These are phyloP conservation scores for Ctenochaetus hawaiiensis DNA, from an alignment of 2,797 vertebrate species.

Conservation along the genomic window DNA sequence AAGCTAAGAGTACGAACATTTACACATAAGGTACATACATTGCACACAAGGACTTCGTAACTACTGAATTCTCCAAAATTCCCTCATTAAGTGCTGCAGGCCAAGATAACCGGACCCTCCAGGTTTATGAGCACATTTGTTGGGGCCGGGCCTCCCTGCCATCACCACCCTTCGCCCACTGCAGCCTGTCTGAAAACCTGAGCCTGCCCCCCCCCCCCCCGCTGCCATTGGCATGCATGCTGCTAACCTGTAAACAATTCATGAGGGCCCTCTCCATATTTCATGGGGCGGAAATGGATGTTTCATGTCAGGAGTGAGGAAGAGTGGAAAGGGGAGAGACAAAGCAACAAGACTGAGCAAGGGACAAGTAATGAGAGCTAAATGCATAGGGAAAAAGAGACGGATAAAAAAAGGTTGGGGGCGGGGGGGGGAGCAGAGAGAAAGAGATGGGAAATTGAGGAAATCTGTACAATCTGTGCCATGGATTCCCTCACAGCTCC, in stretches of 20 bases:
- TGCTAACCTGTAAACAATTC: slow-evolving; percentile 84
- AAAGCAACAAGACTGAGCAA: slow-evolving; percentile 55
- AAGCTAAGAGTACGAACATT: background rate
- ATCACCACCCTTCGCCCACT: slow-evolving; percentile 17
- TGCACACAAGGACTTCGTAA: background rate
- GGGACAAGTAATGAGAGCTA: slow-evolving; percentile 33
- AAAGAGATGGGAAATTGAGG: slow-evolving; percentile 20
- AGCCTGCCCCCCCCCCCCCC: slow-evolving; percentile 44
- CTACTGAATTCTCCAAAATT: background rate
- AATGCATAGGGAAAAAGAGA: slow-evolving; percentile 16
- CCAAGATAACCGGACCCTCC: slow-evolving; percentile 6
- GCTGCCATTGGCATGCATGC: slow-evolving; percentile 63
- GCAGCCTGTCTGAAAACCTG: slow-evolving; percentile 48
- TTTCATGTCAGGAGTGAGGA: slow-evolving; percentile 76
- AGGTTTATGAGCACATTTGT: slow-evolving; percentile 25
- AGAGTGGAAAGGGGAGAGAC: slow-evolving; percentile 49
- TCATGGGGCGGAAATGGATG: slow-evolving; percentile 83
- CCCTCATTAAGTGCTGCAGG: background rate
- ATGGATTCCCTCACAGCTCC: slow-evolving; percentile 59
- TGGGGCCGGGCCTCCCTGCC: slow-evolving; percentile 4
- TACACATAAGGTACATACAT: background rate
- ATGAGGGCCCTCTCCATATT: slow-evolving; percentile 83
- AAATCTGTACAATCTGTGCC: slow-evolving; percentile 54
- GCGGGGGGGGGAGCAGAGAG: background rate
- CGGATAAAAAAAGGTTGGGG: slow-evolving; percentile 10